These are phyloP conservation scores for Ivindomyrus marchei DNA, from an alignment of 2,113 vertebrate species.

Conservation along the genomic window DNA sequence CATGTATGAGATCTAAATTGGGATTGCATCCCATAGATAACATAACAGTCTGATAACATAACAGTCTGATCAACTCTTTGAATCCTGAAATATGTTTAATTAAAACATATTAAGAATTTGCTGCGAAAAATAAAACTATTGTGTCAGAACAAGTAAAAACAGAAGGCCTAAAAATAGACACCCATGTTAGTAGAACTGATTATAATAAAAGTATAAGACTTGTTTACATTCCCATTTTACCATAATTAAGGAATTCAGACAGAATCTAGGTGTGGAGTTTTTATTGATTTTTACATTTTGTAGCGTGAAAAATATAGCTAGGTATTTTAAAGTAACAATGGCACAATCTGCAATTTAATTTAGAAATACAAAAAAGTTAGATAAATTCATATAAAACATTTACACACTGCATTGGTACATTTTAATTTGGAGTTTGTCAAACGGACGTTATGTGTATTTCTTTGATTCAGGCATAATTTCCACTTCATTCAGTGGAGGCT, in stretches of 20 bases:
- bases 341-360: background rate
- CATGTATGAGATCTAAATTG: no score
- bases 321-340: background rate
- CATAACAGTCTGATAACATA: background rate
- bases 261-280: background rate
- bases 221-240: background rate
- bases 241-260: background rate
- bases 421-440: background rate
- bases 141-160: background rate
- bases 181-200: background rate
- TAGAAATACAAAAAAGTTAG: background rate
- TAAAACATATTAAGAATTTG: background rate
- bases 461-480: background rate
- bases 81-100: background rate
- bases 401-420: background rate
- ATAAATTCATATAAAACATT: background rate
- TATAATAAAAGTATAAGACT: background rate
- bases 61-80: background rate
- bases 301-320: background rate
- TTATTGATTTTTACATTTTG: background rate
- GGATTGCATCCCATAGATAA: background rate
- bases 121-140: background rate
- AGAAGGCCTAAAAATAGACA: background rate
- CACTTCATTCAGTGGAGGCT: background rate
- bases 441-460: background rate